Conservation (phyloP, 2,888 invertebrate species). For the Platerodrilus igneus region DNA sequence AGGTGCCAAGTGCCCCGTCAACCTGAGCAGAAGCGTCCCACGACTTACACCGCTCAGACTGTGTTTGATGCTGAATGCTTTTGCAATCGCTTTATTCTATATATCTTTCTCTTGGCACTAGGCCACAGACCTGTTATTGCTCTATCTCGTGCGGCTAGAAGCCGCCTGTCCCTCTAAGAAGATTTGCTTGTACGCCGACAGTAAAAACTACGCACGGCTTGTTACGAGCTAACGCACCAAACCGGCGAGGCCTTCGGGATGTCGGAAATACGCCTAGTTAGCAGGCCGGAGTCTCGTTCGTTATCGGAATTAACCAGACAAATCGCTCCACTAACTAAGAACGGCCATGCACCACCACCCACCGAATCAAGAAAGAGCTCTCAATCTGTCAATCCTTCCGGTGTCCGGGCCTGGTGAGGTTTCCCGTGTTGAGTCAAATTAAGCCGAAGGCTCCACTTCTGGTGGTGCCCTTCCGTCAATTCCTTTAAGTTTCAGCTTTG, state of each 20-base stretch:
- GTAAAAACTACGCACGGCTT: constrained; percentile 35
- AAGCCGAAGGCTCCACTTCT: constrained; percentile 69
- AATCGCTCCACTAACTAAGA: constrained; percentile 68
- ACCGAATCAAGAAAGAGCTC: constrained; percentile 65
- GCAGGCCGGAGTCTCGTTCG: constrained; percentile 62
- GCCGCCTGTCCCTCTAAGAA: constrained; percentile 61
- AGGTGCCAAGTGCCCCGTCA: too few relatives aligned
- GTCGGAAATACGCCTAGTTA: constrained; percentile 49
- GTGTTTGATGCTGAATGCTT: too few relatives aligned
- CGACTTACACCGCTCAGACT: too few relatives aligned
- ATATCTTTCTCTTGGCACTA: too few relatives aligned
- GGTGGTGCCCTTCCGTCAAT: constrained; percentile 68
- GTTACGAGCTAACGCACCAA: constrained; percentile 29
- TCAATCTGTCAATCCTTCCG: too few relatives aligned
- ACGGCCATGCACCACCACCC: constrained; percentile 68
- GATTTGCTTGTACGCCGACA: constrained; percentile 45
- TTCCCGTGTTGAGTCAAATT: constrained; percentile 69
- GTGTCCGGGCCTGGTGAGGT: constrained; percentile 66
- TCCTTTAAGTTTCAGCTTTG: constrained; percentile 60
- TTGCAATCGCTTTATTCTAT: too few relatives aligned
- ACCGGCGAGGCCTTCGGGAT: constrained; percentile 31
- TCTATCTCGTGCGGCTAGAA: constrained; percentile 56
- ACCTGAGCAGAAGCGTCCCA: too few relatives aligned
- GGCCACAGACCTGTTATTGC: constrained; percentile 64
- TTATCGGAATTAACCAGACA: constrained; percentile 73